Base-by-base conservation (phyloP, 2,113 vertebrate species). In the Oncorhynchus tshawytscha region DNA sequence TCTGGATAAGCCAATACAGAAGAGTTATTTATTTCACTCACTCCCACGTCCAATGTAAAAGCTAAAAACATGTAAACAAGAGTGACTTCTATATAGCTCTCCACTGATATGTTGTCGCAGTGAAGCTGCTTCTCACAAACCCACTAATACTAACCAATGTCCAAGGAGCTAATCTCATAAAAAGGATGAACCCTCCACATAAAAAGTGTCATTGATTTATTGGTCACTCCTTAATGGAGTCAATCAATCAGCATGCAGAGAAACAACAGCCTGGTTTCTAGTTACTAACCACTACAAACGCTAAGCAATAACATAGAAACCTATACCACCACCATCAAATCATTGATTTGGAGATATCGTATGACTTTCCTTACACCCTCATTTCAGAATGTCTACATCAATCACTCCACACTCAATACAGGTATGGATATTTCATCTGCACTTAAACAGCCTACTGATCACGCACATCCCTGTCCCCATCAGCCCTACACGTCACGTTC, bases 301-400 rank as follows among this genome's bases (percentile, higher is more conserved):
- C 15, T 31, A 31, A 69, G 34, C 48, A 77, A 20, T 16, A 25
- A 72, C 48, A 78, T 57, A 82, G 73, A 76, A 75, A 83, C 72
- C 79, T 89, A 88, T 88, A 77, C 25, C 72, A 83, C 29, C 72
- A 83, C 85, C 60, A 78, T 84, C 70, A 54, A 76, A 83, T 57
- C 83, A 90, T 85, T 77, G 88, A 71, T 80, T 69, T 60, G 70
- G 60, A 76, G 75, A 80, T 87, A 90, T 87, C 84, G 24, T 72
- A 76, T 90, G 78, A 69, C 86, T 78, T 66, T 80, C 78, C 77
- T 84, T 81, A 70, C 67, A 75, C 78, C 70, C 78, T 75, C 71
- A 25, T 79, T 70, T 74, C 54, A 78, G 27, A 72, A 22, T 59
- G 76, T 79, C 75, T 70, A 25, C 80, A 84, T 88, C 80, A 79